Conservation (phyloP, 2,888 invertebrate genomes). For the Ceriagrion tenellum region DNA sequence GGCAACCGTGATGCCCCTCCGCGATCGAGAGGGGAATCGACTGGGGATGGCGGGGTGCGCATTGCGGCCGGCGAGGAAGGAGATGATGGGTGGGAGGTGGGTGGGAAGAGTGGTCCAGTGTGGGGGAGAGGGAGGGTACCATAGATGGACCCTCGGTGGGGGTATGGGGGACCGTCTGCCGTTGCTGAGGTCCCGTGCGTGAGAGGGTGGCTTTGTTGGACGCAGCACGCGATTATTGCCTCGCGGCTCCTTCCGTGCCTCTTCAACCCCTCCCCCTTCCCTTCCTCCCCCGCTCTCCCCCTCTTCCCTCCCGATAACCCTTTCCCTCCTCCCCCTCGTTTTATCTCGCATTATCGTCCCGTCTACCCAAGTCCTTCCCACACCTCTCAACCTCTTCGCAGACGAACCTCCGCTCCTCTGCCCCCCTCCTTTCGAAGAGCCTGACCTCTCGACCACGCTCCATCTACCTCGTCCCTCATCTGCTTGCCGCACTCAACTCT, state of each 20-base stretch:
- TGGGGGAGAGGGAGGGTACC: not conserved
- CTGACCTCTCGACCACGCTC: not conserved
- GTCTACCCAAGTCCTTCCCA: not conserved
- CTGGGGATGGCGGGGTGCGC: not conserved
- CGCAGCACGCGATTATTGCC: slow-evolving; percentile 65
- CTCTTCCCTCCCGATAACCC: not conserved
- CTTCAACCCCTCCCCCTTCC: not conserved
- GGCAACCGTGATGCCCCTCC: not conserved
- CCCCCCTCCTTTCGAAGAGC: not conserved
- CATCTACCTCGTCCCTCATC: not conserved
- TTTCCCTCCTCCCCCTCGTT: not conserved
- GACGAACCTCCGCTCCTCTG: not conserved
- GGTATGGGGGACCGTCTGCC: not conserved
- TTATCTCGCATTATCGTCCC: not conserved
- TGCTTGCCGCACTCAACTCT: no score
- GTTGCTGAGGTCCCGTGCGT: slow-evolving; percentile 24
- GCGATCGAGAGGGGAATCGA: not conserved
- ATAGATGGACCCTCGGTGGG: not conserved
- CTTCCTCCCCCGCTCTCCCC: not conserved
- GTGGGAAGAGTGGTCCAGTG: not conserved
- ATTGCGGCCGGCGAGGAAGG: not conserved
- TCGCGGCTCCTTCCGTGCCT: slow-evolving; percentile 51
- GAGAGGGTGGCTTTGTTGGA: slow-evolving; percentile 60
- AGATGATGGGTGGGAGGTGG: not conserved
- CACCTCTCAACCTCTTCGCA: not conserved